phyloP scores from a whole-genome alignment of 1,140 invertebrate species.

The Monochamus saltuarius region DNA sequence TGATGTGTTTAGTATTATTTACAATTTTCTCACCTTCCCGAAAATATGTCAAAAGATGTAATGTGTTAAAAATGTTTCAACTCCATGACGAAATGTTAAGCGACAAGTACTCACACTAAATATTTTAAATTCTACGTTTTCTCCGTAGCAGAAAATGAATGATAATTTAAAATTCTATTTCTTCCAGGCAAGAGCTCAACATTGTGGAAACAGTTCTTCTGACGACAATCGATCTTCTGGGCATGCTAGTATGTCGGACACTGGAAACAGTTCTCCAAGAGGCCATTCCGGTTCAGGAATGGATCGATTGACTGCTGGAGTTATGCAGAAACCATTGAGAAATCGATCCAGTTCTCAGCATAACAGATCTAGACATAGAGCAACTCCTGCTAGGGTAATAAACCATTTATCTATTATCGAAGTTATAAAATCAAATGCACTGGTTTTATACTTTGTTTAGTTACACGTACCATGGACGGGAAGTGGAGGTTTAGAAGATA shows the following conservation, averaged over 20 bases:
- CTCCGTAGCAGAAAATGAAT: no score
- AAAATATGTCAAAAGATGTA: no score
- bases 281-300: constrained; percentile 65
- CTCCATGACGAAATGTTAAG: no score
- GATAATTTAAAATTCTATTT: no score
- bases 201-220: constrained; percentile 81
- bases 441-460: constrained; percentile 45
- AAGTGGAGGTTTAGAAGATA: constrained; percentile 79
- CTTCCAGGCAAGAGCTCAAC: constrained; percentile 47
- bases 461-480: constrained; percentile 75
- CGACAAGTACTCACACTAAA: no score
- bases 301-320: constrained; percentile 67
- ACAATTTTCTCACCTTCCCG: no score
- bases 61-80: no score
- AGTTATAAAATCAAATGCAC: background rate
- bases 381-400: constrained; percentile 65
- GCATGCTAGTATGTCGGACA: constrained; percentile 89
- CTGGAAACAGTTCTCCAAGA: constrained; percentile 66
- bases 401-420: background rate
- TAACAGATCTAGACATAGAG: constrained; percentile 62
- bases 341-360: constrained; percentile 58
- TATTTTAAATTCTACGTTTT: no score
- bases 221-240: constrained; percentile 87
- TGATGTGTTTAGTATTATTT: no score
- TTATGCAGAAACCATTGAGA: constrained; percentile 62